Evolutionary conservation across 2,113 vertebrate species (phyloP).

Genomic region (Clarias gariepinus): DNA sequence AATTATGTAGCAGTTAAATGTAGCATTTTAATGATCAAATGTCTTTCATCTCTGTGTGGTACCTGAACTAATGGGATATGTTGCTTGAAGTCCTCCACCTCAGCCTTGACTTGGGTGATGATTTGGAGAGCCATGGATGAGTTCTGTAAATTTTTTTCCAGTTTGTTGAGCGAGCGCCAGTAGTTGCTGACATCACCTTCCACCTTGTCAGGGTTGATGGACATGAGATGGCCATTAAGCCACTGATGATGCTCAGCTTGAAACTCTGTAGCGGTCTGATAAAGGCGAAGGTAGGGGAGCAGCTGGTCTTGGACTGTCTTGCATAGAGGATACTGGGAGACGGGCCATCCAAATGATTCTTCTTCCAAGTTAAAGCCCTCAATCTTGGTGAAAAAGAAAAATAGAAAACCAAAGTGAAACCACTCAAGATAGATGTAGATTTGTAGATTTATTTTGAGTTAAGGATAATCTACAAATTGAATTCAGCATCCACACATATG

Average conservation of each 20-base stretch:
- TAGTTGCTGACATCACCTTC: slow-evolving; percentile 78
- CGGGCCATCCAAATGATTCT: slow-evolving; percentile 80
- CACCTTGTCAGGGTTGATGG: slow-evolving; percentile 81
- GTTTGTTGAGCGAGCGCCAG: slow-evolving; percentile 78
- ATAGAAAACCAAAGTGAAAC: not conserved
- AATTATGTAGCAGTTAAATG: not conserved
- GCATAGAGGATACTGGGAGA: slow-evolving; percentile 79
- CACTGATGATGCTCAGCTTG: slow-evolving; percentile 70
- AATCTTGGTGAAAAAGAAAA: slow-evolving; percentile 69
- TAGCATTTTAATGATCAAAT: slow-evolving; percentile 13
- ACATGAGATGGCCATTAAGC: slow-evolving; percentile 77
- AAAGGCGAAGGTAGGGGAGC: slow-evolving; percentile 80
- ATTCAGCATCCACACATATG: not conserved
- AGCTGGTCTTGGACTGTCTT: slow-evolving; percentile 79
- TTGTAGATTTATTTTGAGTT: not conserved
- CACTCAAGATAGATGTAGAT: not conserved
- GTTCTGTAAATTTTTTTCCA: slow-evolving; percentile 77
- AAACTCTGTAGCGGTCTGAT: slow-evolving; percentile 77
- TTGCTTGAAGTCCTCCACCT: slow-evolving; percentile 81
- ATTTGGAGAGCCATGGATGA: slow-evolving; percentile 76
- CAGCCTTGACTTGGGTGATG: slow-evolving; percentile 69
- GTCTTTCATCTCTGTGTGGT: not conserved
- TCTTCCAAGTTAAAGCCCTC: slow-evolving; percentile 84
- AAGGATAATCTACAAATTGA: not conserved
- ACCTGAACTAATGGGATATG: slow-evolving; percentile 82